Evolutionary conservation across 92 coral and sea anemone species (phyloP).

Genomic region (Phenganax subtilis): DNA sequence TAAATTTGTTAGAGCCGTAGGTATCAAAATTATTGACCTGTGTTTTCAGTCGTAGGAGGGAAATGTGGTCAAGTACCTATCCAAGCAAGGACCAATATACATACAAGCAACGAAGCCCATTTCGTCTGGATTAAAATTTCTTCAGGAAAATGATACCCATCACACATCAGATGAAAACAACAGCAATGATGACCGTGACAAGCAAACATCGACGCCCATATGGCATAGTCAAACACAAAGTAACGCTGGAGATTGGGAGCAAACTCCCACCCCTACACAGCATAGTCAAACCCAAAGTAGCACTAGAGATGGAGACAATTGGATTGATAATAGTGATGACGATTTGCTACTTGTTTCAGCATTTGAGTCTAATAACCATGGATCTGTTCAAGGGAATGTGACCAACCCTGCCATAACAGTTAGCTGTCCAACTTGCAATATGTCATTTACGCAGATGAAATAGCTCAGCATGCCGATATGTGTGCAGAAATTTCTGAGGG

Average conservation of each 20-base stretch:
- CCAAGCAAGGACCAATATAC: slow-evolving; percentile 53
- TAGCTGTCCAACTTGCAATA: slow-evolving; percentile 18
- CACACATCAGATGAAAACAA: not conserved
- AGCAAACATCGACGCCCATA: not conserved
- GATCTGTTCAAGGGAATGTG: not conserved
- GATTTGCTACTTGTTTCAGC: not conserved
- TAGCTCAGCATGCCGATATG: slow-evolving; percentile 21
- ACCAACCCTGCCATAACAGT: not conserved
- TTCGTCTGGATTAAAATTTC: not conserved
- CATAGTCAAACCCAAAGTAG: not conserved
- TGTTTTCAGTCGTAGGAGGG: slow-evolving; percentile 45
- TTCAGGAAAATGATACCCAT: not conserved
- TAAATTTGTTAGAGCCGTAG: slow-evolving; percentile 53
- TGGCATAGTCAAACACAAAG: not conserved
- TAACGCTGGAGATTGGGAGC: not conserved
- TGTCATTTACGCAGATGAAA: slow-evolving; percentile 7
- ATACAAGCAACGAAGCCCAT: slow-evolving; percentile 22
- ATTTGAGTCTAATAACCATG: not conserved
- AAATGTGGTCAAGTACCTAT: slow-evolving; percentile 48
- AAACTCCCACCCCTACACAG: not conserved
- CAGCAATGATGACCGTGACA: not conserved
- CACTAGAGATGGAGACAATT: not conserved
- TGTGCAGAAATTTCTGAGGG: slow-evolving; percentile 28
- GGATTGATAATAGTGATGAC: not conserved
- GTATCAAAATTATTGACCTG: slow-evolving; percentile 45